Base-by-base conservation (phyloP, 1,140 invertebrate species). In the Choristoneura fumiferana region DNA sequence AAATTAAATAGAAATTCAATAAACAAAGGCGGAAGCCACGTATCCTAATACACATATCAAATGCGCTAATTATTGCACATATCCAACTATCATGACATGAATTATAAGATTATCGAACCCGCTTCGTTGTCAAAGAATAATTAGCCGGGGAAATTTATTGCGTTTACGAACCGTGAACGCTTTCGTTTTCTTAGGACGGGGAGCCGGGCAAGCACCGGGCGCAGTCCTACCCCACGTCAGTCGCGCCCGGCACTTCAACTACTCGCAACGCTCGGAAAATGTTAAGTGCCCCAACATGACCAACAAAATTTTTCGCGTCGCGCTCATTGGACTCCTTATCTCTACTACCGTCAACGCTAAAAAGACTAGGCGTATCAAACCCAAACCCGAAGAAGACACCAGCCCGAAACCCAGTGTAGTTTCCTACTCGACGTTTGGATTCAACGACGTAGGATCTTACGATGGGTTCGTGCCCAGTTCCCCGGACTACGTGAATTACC, bases 151-250 rank as follows among this genome's bases (percentile, higher is more conserved):
- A 78, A 85, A 87, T 77, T 80, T 75, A 69, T 76, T 58, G 70
- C 69, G 70, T 76, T 70, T 63, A 59, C 63, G 57, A 76, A 78
- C 78, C 83, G 77, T 88, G 72, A 85, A 80, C 75, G 76, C 85
- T 88, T 88, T 88, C 83, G 73, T 79, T 88, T 86, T 88, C 83
- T 73, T 70, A 76, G 82, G 80, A 76, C 73, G 58, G 62, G 69
- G 68, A 37, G 39, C 29, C 49, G 10, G n/a, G 52, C 58, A 12
- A 14, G 18, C 45, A 14, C 54, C n/a, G 13, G 4, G 39, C 57
- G 45, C 33, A n/a, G n/a, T 40, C 43, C 45, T 12, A 10, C 39
- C 43, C 45, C 55, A 29, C 56, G 55, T 73, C 81, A 88, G 85
- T 88, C 71, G 69, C 65, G 68, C 54, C 68, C 71, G 72, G 78